Percentiles rank a stretch among this genome's conserved stretches.
phyloP scores from a whole-genome alignment of 2,797 vertebrate genomes.

The Hipposideros larvatus region DNA sequence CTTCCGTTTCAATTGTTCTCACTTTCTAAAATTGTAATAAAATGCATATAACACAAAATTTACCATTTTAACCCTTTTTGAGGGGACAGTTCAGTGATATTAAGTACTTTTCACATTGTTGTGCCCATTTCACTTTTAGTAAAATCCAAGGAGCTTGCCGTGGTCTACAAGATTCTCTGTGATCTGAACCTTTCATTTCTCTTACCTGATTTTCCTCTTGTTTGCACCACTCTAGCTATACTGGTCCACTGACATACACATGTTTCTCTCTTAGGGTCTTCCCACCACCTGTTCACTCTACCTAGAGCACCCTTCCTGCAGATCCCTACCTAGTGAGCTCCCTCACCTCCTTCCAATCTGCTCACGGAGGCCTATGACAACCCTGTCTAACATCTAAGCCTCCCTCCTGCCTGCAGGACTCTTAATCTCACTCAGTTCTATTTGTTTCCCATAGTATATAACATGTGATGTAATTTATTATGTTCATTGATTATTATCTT shows the following conservation, averaged over 20 bases:
- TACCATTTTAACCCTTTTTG: not conserved
- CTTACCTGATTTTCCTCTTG: not conserved
- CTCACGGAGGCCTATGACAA: not conserved
- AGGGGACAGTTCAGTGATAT: not conserved
- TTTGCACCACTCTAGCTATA: not conserved
- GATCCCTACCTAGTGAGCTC: not conserved
- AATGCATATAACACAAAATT: not conserved
- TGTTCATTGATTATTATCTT: not conserved
- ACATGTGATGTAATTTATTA: not conserved
- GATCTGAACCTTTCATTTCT: not conserved
- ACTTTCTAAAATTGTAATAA: not conserved
- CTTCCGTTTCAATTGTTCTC: not conserved
- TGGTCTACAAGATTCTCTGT: not conserved
- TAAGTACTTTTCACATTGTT: not conserved
- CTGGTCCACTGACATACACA: not conserved
- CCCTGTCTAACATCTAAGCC: not conserved
- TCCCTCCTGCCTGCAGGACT: not conserved
- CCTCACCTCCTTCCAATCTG: not conserved
- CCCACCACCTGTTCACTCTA: not conserved
- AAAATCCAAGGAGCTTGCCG: not conserved
- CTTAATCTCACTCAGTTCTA: not conserved
- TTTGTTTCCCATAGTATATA: not conserved
- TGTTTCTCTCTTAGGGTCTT: not conserved
- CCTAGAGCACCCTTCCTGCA: not conserved
- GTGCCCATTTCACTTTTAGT: not conserved